Percentiles rank a stretch among this genome's conserved stretches.
These are phyloP conservation scores for Poeciliopsis turneri DNA, from an alignment of 2,797 vertebrate species.

Conservation along the genomic window DNA sequence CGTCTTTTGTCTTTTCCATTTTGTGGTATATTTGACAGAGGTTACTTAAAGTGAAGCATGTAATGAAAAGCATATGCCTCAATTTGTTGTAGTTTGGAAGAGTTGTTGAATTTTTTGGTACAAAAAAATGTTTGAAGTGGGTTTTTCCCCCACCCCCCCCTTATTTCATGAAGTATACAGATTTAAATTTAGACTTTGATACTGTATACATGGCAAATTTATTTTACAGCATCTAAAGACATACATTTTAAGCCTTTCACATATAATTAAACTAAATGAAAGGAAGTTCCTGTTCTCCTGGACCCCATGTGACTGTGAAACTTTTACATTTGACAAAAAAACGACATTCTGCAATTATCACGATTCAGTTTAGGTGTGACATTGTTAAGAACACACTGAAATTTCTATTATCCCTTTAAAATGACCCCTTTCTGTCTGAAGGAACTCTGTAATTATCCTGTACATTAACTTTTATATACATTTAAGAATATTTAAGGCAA, in stretches of 20 bases:
- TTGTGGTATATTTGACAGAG: not conserved
- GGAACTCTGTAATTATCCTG: constrained; percentile 34
- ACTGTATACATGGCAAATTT: not conserved
- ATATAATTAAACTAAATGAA: not conserved
- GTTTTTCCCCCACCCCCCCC: not conserved
- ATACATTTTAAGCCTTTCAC: not conserved
- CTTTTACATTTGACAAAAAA: not conserved
- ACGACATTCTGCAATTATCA: not conserved
- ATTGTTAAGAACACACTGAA: constrained; percentile 17
- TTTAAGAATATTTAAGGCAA: constrained; percentile 20
- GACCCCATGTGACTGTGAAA: not conserved
- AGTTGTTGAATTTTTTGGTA: not conserved
- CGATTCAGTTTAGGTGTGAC: not conserved
- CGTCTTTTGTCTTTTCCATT: not conserved
- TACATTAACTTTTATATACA: constrained; percentile 33
- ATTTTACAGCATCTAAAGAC: not conserved
- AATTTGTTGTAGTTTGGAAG: not conserved
- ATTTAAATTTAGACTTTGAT: not conserved
- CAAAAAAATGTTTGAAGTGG: too few species aligned
- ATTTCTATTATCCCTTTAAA: constrained; percentile 19
- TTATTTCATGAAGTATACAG: not conserved
- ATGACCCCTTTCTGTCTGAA: constrained; percentile 34
- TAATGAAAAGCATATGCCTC: not conserved
- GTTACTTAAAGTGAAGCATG: not conserved
- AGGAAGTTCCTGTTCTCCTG: not conserved